Evolutionary conservation across 2,113 vertebrate genomes (phyloP).

Genomic region (Callopanchax toddi): DNA sequence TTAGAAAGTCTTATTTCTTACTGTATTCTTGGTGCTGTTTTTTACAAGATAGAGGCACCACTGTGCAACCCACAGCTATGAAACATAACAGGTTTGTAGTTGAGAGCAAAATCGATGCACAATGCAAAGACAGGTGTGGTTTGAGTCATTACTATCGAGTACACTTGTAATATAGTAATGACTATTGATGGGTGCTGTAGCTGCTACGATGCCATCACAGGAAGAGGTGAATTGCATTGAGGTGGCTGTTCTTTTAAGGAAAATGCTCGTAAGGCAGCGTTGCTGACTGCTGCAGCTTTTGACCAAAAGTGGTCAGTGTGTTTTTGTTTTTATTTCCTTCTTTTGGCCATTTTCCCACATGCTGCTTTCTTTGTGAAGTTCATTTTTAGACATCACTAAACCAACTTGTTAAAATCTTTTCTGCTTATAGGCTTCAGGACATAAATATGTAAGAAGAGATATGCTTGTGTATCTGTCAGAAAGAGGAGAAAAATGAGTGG

Average conservation of each 20-base stretch:
- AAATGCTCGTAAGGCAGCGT: constrained; percentile 48
- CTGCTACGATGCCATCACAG: neutral
- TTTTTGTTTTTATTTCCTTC: neutral
- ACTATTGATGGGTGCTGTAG: neutral
- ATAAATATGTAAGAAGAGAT: neutral
- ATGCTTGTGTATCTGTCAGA: constrained; percentile 14
- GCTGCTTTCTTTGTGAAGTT: constrained; percentile 37
- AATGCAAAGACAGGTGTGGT: neutral
- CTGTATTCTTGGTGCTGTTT: neutral
- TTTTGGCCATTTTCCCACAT: constrained; percentile 12
- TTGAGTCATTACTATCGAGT: neutral
- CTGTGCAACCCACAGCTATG: neutral
- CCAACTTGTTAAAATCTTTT: constrained; percentile 17
- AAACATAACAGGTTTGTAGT: neutral
- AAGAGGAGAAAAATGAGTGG: constrained; percentile 27
- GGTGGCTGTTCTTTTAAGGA: constrained; percentile 51
- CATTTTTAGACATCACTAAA: constrained; percentile 33
- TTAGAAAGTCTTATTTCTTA: neutral
- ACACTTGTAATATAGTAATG: neutral
- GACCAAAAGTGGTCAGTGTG: constrained; percentile 67
- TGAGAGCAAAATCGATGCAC: neutral
- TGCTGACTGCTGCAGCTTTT: constrained; percentile 57
- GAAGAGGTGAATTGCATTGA: too few species aligned
- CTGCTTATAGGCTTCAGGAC: too few species aligned
- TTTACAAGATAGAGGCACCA: neutral